phyloP scores from a whole-genome alignment of 2,113 vertebrate species.

The Gorsachius goisagi region DNA sequence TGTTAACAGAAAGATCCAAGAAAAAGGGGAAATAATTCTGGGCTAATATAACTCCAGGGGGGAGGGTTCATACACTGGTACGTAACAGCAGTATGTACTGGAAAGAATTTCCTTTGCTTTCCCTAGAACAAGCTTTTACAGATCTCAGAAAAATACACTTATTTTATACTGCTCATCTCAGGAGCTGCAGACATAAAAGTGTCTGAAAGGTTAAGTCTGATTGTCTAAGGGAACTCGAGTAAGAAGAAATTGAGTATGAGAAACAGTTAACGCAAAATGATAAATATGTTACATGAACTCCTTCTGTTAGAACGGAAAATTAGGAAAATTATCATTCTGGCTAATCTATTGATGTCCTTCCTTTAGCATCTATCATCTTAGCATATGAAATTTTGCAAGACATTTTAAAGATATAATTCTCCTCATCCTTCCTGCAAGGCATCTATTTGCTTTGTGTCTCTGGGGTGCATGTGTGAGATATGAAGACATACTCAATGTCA shows the following conservation, averaged over 20 bases:
- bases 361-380: constrained; percentile 6
- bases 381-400: background rate
- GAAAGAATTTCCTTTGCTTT: background rate
- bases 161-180: background rate
- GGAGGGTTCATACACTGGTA: background rate
- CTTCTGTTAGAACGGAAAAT: background rate
- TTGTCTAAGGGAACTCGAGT: background rate
- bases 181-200: background rate
- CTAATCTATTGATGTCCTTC: background rate
- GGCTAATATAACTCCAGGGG: background rate
- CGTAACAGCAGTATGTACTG: background rate
- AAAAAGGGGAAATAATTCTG: background rate
- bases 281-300: background rate
- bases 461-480: background rate
- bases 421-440: background rate
- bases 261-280: background rate
- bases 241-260: background rate
- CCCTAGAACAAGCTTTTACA: background rate
- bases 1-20: background rate
- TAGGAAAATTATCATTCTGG: background rate
- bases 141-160: background rate
- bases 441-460: background rate
- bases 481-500: background rate
- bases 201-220: background rate
- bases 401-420: background rate